Evolutionary conservation across 1,140 invertebrate species (phyloP), one percentile per base, ranked within the genome.

Genomic region (Macrosteles quadrilineatus): DNA sequence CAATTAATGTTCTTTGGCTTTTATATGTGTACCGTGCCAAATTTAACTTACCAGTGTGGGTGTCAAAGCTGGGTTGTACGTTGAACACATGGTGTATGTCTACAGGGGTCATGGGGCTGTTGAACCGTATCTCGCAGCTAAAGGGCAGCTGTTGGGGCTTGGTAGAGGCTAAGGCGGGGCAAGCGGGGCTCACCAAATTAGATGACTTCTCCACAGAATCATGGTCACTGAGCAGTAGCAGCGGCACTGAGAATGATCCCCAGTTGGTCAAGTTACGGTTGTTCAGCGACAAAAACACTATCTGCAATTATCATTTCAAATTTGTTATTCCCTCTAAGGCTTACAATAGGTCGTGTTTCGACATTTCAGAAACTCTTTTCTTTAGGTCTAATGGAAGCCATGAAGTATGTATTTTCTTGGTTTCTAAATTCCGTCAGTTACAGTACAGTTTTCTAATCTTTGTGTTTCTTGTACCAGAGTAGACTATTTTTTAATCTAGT

Each of bases 21-120:
- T n/a, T n/a, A n/a, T n/a, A n/a, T n/a, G n/a, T n/a, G n/a, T n/a
- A n/a, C n/a, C n/a, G n/a, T n/a, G n/a, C n/a, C n/a, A 59, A 27
- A 29, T 53, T 62, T 36, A 19, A 75, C 76, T 69, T 68, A 83
- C 83, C 83, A 70, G 81, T 80, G 36, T 77, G 74, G 32, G 81
- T 82, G 70, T 82, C 79, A 50, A 84, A 84, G 68, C 79, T 77
- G n/a, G 80, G 81, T 72, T 81, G 80, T 4, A 81, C 75, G 23
- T 80, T 74, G 55, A 84, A 84, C 2, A 84, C 43, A 65, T 83
- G 81, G 29, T 82, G 79, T 11, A 82, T 75, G 19, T 77, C 76
- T 17, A 79, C 67, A 25, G 71, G 72, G 1, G 77, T 73, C 43
- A 75, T 67, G 2, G 77, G 67, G 17, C 74, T 73, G 9, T 77